phyloP scores from a whole-genome alignment of 2,797 vertebrate species.

The Fistularia tabacaria region DNA sequence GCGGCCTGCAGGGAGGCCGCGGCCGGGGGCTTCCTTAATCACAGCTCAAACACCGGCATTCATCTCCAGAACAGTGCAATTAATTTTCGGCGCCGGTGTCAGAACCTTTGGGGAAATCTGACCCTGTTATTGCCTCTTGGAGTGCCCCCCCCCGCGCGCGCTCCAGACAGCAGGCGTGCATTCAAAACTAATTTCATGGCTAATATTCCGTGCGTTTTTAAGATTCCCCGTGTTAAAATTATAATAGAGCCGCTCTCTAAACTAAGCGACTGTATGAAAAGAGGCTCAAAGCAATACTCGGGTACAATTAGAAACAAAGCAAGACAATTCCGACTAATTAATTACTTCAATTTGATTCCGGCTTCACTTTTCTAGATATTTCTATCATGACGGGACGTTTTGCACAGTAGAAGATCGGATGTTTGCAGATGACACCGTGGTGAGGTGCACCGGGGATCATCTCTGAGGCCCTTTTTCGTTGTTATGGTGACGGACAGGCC shows the following conservation, averaged over 20 bases:
- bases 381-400: no score
- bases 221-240: conserved; percentile 33
- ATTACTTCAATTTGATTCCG: no score
- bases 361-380: no score
- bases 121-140: conserved; percentile 62
- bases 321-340: no score
- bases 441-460: no score
- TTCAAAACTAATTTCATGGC: conserved; percentile 56
- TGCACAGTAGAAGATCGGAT: no score
- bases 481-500: no score
- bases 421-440: no score
- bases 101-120: conserved; percentile 72
- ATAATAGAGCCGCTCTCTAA: conserved; percentile 15
- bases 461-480: no score
- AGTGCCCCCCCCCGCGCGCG: conserved; percentile 54
- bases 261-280: conserved; percentile 2
- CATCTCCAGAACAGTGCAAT: conserved; percentile 69
- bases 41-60: conserved; percentile 68
- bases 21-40: conserved; percentile 62
- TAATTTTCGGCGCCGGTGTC: conserved; percentile 63
- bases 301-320: not conserved
- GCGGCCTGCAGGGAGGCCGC: conserved; percentile 58
- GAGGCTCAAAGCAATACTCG: not conserved
- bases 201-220: conserved; percentile 37
- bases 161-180: conserved; percentile 39